These are phyloP conservation scores for Hydrolagus colliei DNA, from an alignment of 2,797 vertebrate genomes.

Conservation along the genomic window DNA sequence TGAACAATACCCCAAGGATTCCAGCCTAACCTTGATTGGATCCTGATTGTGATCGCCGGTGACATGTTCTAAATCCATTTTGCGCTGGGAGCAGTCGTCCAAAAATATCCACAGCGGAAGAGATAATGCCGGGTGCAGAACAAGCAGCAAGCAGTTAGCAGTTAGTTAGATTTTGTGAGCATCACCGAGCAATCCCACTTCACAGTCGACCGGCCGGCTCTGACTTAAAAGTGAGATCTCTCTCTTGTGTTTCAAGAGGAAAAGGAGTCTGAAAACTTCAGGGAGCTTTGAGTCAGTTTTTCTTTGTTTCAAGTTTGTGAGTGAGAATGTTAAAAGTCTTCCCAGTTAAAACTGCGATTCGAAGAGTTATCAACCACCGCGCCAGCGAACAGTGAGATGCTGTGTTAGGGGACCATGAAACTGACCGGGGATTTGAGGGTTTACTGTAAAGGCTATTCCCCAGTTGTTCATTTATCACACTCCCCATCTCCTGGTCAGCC, in stretches of 20 bases:
- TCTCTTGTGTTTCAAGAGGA: neutral
- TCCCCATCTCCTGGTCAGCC: neutral
- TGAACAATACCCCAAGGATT: conserved; percentile 29
- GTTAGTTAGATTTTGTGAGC: too few relatives aligned
- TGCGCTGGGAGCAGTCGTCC: neutral
- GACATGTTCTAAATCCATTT: conserved; percentile 31
- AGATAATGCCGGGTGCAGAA: neutral
- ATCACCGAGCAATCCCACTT: neutral
- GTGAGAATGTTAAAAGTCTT: too few relatives aligned
- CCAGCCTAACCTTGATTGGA: conserved; percentile 26
- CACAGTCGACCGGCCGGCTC: neutral
- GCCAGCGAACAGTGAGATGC: too few relatives aligned
- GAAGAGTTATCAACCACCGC: too few relatives aligned
- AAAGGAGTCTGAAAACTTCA: neutral
- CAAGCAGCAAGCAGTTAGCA: too few relatives aligned
- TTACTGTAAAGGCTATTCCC: neutral
- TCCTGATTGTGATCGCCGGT: conserved; percentile 18
- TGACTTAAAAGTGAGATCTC: neutral
- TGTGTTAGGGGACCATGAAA: too few relatives aligned
- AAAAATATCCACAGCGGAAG: conserved; percentile 16
- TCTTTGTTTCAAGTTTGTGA: too few relatives aligned
- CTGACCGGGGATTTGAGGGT: too few relatives aligned
- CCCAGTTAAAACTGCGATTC: too few relatives aligned
- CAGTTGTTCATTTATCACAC: neutral
- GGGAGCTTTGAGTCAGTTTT: neutral